A percentile compares a stretch with the other conserved stretches of the same genome.
Evolutionary conservation across 2,888 invertebrate genomes (phyloP).

Genomic region (Glaucopsyche alexis): DNA sequence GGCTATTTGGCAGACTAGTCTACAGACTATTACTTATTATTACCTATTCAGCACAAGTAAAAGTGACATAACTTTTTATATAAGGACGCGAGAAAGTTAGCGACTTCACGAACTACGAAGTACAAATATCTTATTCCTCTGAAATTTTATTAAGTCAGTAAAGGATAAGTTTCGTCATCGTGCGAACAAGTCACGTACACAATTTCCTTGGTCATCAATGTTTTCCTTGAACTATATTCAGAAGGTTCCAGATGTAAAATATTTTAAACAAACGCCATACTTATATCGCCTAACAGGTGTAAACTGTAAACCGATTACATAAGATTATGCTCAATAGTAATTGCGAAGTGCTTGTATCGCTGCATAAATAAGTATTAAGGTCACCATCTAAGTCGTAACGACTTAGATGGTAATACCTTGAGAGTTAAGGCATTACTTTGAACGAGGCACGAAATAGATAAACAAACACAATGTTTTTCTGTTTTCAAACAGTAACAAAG

Average conservation of each 20-base stretch:
- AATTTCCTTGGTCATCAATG: conserved; percentile 4
- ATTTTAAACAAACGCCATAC: background rate
- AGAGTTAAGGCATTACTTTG: background rate
- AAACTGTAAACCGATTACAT: conserved; percentile 10
- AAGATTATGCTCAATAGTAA: conserved; percentile 16
- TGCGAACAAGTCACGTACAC: conserved; percentile 2
- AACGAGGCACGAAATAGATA: background rate
- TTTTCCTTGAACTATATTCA: conserved; percentile 22
- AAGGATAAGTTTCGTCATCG: background rate
- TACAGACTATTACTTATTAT: background rate
- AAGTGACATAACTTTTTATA: background rate
- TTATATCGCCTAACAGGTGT: background rate
- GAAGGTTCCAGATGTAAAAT: conserved; percentile 7
- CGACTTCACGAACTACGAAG: background rate
- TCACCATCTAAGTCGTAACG: no score
- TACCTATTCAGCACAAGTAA: background rate
- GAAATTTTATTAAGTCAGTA: background rate
- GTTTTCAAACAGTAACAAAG: no score
- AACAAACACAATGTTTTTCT: conserved; percentile 1
- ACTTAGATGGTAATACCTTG: conserved; percentile 6
- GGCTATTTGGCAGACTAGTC: background rate
- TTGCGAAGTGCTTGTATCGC: conserved; percentile 15
- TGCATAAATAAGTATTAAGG: conserved; percentile 14
- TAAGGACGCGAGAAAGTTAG: background rate
- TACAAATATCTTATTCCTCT: background rate